phyloP scores from a whole-genome alignment of 2,888 invertebrate genomes.

The Blastobasis adustella region DNA sequence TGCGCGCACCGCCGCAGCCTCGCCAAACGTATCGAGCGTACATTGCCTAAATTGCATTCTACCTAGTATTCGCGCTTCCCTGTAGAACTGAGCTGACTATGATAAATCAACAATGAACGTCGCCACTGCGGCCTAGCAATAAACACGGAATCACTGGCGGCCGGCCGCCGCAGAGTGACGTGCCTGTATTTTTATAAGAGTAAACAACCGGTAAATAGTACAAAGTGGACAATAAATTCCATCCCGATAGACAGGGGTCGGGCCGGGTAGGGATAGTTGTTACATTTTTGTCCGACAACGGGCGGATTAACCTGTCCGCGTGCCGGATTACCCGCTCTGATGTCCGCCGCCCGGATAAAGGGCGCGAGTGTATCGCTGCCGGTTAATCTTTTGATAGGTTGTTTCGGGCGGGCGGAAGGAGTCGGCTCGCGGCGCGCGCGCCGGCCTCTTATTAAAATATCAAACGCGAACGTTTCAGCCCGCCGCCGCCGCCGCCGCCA shows the following conservation, averaged over 20 bases:
- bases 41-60: too few relatives aligned
- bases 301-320: slow-evolving; percentile 48
- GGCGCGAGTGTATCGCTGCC: slow-evolving; percentile 31
- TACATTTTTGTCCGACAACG: slow-evolving; percentile 28
- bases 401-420: background rate
- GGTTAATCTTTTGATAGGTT: slow-evolving; percentile 11
- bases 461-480: too few relatives aligned
- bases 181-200: slow-evolving; percentile 8
- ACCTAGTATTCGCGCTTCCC: too few relatives aligned
- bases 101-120: too few relatives aligned
- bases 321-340: slow-evolving; percentile 32
- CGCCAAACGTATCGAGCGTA: too few relatives aligned
- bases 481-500: background rate
- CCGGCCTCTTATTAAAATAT: too few relatives aligned
- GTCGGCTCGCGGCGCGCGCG: too few relatives aligned
- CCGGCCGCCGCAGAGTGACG: too few relatives aligned
- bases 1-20: too few relatives aligned
- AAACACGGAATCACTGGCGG: too few relatives aligned
- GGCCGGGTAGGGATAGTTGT: slow-evolving; percentile 28
- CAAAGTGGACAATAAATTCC: slow-evolving; percentile 27
- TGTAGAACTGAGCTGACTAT: too few relatives aligned
- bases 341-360: slow-evolving; percentile 19
- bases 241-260: slow-evolving; percentile 25
- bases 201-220: slow-evolving; percentile 18
- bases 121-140: too few relatives aligned